Evolutionary conservation across 23 tunicate genomes (phyloP).

Genomic region (Aplidium turbinatum): DNA sequence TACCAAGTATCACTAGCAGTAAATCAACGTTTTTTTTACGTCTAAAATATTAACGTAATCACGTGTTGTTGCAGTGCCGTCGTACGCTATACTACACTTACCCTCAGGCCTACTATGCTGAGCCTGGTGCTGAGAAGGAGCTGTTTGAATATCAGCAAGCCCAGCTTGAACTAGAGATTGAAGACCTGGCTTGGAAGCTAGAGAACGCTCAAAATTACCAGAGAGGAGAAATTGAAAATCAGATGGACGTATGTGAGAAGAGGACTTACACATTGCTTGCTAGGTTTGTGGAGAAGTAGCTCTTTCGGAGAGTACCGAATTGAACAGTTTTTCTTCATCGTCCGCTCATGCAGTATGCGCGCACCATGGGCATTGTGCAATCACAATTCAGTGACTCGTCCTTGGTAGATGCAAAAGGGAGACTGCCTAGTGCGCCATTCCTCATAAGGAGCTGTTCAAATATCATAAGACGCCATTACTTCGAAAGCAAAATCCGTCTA

Average conservation of each 20-base stretch:
- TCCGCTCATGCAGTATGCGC: no score
- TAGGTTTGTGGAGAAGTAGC: conserved; percentile 37
- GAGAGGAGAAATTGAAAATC: conserved; percentile 80
- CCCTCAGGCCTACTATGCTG: conserved; percentile 86
- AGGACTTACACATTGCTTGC: conserved; percentile 67
- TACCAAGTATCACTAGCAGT: background rate
- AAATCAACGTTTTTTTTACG: background rate
- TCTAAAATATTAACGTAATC: no score
- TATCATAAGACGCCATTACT: no score
- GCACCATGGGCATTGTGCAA: no score
- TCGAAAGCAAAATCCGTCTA: no score
- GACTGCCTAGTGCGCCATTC: no score
- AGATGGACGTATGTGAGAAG: conserved; percentile 82
- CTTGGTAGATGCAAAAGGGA: no score
- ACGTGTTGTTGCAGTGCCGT: conserved; percentile 80
- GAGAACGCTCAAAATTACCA: conserved; percentile 71
- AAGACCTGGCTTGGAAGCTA: conserved; percentile 87
- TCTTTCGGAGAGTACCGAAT: no score
- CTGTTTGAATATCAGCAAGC: conserved; percentile 97
- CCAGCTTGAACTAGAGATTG: conserved; percentile 88
- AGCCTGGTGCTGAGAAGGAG: conserved; percentile 66
- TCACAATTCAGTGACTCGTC: no score
- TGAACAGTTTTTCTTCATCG: no score
- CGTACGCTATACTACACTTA: conserved; percentile 85
- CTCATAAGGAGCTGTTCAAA: no score